Evolutionary conservation across 2,797 vertebrate species (phyloP).

Genomic region (Dermochelys coriacea): DNA sequence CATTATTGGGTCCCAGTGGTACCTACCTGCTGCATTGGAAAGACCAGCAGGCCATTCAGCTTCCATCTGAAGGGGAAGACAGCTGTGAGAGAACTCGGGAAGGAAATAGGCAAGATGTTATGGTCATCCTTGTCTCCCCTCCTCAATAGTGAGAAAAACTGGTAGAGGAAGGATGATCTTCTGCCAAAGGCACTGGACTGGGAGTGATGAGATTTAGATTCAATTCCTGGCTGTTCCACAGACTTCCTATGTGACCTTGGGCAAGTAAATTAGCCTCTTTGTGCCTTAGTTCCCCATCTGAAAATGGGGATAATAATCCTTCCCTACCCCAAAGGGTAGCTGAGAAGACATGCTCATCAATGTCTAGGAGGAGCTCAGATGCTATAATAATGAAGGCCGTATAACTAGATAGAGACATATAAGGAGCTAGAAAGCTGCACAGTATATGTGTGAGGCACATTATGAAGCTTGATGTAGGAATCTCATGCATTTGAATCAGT

Average conservation of each 20-base stretch:
- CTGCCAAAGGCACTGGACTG: rapidly evolving
- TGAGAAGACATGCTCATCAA: not conserved
- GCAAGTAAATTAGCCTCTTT: not conserved
- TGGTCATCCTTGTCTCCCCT: not conserved
- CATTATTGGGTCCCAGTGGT: not conserved
- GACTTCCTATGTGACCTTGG: not conserved
- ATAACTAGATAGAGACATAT: not conserved
- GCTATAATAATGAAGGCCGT: not conserved
- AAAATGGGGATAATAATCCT: not conserved
- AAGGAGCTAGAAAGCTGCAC: not conserved
- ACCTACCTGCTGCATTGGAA: not conserved
- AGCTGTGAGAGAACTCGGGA: not conserved
- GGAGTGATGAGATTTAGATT: not conserved
- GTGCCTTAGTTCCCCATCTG: not conserved
- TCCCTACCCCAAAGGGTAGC: not conserved
- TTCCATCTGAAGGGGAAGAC: not conserved
- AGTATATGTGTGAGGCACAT: not conserved
- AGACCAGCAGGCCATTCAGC: not conserved
- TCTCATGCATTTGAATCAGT: not conserved
- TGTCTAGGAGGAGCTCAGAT: not conserved
- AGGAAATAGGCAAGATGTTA: not conserved
- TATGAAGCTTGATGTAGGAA: not conserved
- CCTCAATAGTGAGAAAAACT: not conserved
- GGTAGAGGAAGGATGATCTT: not conserved
- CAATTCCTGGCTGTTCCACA: not conserved